These are phyloP conservation scores for Lasioglossum pauxillum DNA, from an alignment of 2,888 invertebrate genomes.

Conservation along the genomic window DNA sequence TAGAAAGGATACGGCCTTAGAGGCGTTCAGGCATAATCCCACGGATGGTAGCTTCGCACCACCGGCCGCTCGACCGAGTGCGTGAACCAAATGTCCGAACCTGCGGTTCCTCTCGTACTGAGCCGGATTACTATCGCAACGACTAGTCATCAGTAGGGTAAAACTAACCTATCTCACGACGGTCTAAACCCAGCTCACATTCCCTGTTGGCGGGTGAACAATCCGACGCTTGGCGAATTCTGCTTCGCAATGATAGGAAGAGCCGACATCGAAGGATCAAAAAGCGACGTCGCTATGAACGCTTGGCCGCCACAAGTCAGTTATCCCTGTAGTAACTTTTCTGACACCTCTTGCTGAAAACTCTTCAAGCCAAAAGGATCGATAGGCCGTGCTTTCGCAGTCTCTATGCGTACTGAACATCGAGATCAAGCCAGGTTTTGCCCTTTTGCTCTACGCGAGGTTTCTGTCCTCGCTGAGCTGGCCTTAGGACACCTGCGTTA, in stretches of 20 bases:
- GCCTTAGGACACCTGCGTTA: too few species aligned
- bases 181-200: too few species aligned
- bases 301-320: too few species aligned
- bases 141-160: not conserved
- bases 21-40: conserved; percentile 88
- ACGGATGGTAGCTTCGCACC: conserved; percentile 89
- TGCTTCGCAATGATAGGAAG: conserved; percentile 87
- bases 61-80: conserved; percentile 87
- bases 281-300: conserved; percentile 83
- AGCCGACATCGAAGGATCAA: conserved; percentile 91
- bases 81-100: conserved; percentile 86
- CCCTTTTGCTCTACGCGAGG: too few species aligned
- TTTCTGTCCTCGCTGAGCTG: too few species aligned
- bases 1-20: conserved; percentile 88
- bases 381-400: too few species aligned
- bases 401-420: too few species aligned
- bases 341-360: too few species aligned
- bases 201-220: conserved; percentile 85
- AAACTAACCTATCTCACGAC: not conserved
- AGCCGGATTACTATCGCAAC: not conserved
- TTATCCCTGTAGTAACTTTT: too few species aligned
- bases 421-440: too few species aligned
- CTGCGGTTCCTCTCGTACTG: not conserved
- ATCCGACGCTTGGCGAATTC: conserved; percentile 86
- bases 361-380: too few species aligned